phyloP scores from a whole-genome alignment of 37 sponge, comb jelly and placozoan genomes.

The Chondrosia reniformis region DNA sequence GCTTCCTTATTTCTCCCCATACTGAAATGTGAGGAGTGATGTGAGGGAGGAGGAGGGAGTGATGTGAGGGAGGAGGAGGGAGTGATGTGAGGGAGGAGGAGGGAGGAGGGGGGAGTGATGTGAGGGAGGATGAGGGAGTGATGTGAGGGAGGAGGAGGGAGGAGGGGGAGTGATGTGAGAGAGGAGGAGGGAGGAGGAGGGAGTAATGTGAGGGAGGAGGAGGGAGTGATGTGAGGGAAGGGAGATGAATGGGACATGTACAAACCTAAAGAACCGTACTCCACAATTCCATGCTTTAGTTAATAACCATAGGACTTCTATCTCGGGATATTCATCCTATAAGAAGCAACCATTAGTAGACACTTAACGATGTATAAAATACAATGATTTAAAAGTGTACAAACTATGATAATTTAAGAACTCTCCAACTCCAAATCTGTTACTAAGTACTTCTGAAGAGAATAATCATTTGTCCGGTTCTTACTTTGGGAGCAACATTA shows the following conservation, averaged over 20 bases:
- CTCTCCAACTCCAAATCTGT: too few relatives aligned
- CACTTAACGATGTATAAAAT: too few relatives aligned
- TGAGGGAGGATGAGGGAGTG: too few relatives aligned
- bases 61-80: background rate
- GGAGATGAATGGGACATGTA: too few relatives aligned
- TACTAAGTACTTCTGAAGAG: background rate
- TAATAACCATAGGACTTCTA: conserved; percentile 86
- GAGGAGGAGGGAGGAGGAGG: background rate
- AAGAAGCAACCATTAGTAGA: too few relatives aligned
- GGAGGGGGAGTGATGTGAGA: too few relatives aligned
- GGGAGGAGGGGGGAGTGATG: too few relatives aligned
- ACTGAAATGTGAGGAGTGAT: conserved; percentile 27
- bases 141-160: too few relatives aligned
- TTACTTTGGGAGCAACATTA: conserved; percentile 35
- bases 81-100: too few relatives aligned
- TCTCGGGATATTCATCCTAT: conserved; percentile 70
- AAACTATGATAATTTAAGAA: too few relatives aligned
- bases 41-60: background rate
- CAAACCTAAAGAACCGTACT: conserved; percentile 76
- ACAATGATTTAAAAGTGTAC: too few relatives aligned
- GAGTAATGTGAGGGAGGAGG: background rate
- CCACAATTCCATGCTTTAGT: conserved; percentile 89
- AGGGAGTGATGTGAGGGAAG: too few relatives aligned
- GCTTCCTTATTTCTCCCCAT: conserved; percentile 58
- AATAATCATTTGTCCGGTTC: background rate